These are phyloP conservation scores for Cyrtodaria siliqua DNA, from an alignment of 2,888 invertebrate genomes.

Conservation along the genomic window DNA sequence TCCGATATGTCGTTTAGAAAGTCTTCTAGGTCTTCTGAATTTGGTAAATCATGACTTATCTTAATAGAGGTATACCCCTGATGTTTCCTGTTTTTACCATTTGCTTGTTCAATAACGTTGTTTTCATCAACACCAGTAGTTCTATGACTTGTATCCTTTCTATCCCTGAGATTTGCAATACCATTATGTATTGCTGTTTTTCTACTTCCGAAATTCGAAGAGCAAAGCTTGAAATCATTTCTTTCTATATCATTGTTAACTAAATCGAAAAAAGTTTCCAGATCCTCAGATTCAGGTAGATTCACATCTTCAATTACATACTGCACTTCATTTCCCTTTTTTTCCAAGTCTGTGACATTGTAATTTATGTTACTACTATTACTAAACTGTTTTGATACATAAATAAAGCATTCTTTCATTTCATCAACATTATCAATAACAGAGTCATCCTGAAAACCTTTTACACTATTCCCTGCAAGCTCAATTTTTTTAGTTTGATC, in stretches of 20 bases:
- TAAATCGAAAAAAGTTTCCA: slow-evolving; percentile 50
- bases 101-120: background rate
- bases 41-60: background rate
- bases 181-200: too few species aligned
- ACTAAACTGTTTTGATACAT: background rate
- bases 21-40: background rate
- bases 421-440: slow-evolving; percentile 13
- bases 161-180: too few species aligned
- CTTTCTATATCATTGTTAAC: background rate
- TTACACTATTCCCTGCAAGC: too few species aligned
- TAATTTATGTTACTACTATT: background rate
- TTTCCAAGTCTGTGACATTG: background rate
- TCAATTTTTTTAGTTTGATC: too few species aligned
- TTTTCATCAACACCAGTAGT: background rate
- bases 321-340: background rate
- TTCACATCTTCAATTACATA: background rate
- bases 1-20: background rate
- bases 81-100: background rate
- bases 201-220: background rate
- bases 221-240: background rate
- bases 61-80: background rate
- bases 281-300: slow-evolving; percentile 49
- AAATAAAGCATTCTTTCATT: background rate
- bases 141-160: too few species aligned
- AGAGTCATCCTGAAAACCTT: background rate